Percentiles rank a stretch among this genome's conserved stretches.
Conservation (phyloP, 2,113 vertebrate genomes). For the Sakesphorus luctuosus region DNA sequence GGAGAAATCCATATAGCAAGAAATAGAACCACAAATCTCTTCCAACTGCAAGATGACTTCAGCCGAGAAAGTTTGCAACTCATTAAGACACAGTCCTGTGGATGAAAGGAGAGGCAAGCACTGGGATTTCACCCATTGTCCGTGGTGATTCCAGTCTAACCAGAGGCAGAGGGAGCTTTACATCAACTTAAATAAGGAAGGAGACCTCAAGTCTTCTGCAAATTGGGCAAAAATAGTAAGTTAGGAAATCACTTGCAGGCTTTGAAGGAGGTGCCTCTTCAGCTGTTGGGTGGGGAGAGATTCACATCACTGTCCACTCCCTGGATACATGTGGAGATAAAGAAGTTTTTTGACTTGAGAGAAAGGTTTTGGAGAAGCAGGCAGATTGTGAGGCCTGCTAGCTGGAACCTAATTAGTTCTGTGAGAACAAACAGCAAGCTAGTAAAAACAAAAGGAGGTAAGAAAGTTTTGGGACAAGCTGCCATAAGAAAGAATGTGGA, state of each 20-base stretch:
- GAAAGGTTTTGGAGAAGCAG: too few relatives aligned
- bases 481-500: too few relatives aligned
- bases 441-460: too few relatives aligned
- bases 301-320: neutral
- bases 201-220: neutral
- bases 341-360: too few relatives aligned
- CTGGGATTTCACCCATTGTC: neutral
- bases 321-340: neutral
- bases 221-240: neutral
- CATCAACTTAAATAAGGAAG: neutral
- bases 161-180: neutral
- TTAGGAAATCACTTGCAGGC: neutral
- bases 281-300: neutral
- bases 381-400: too few relatives aligned
- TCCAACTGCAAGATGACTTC: neutral
- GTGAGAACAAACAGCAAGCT: too few relatives aligned
- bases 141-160: neutral
- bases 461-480: too few relatives aligned
- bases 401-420: too few relatives aligned
- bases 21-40: constrained; percentile 50
- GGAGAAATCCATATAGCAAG: constrained; percentile 30
- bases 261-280: neutral
- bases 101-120: neutral
- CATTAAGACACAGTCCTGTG: neutral
- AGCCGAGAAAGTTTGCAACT: neutral